Base-by-base conservation (phyloP, 2,113 vertebrate species). In the Leuciscus idus region DNA sequence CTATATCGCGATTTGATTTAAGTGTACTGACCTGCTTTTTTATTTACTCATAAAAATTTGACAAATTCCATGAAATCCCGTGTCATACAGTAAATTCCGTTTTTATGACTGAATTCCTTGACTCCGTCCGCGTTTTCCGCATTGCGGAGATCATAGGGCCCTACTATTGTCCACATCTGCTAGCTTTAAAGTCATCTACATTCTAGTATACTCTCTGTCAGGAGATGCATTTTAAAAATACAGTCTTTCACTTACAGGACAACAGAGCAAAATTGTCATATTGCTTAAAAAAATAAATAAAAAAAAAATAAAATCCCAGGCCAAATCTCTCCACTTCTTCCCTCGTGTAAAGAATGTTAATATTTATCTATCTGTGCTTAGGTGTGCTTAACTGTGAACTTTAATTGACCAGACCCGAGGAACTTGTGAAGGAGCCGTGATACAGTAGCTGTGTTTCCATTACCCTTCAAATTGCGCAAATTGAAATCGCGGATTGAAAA, bases 351-450 rank as follows among this genome's bases (percentile, higher is more conserved):
- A 59, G 30, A 12, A 68, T 81, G 85, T 82, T 83, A 86, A 90
- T 90, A 89, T 92, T 89, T 90, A 64, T 84, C 79, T 81, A 78
- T 59, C 36, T 76, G 84, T 84, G 68, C 88, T 81, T 78, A 66
- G 76, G 43, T 84, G 23, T 81, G 39, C 39, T 61, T 62, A 61
- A 43, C 36, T n/a, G 26, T 70, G 46, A 5, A 48, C 64, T 28
- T 87, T 39, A 62, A 43, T 72, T 52, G 9, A 79, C 66, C 36
- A 9, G 46, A 55, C 2, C 33, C 0, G 33, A 79, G 17, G 9
- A 36, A 1, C 52, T 21, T 13, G 13, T 13, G 17, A 81, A 78
- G 26, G 76, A 57, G 19, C 26, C 8, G 10, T 12, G 28, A 59
- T 79, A 13, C 15, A 21, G 39, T 33, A 33, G 30, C 2, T 0